Conservation (phyloP, 2,113 vertebrate genomes). For the Plotosus lineatus region DNA sequence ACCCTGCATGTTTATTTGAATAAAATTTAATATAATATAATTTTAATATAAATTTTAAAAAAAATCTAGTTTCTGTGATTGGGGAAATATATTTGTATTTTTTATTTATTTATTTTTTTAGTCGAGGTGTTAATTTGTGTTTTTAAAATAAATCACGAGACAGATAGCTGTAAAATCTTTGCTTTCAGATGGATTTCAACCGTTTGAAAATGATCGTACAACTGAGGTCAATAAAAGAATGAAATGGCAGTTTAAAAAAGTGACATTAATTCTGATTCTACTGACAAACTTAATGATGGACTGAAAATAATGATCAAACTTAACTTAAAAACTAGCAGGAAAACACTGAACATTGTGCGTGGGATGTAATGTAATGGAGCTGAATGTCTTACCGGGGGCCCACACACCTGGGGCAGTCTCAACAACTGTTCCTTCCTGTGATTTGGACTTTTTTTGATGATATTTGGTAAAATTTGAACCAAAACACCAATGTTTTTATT, state of each 20-base stretch:
- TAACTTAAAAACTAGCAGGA: background rate
- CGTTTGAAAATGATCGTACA: no score
- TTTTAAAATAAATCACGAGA: no score
- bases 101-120: background rate
- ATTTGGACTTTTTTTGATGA: background rate
- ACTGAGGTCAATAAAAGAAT: background rate
- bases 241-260: background rate
- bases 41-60: no score
- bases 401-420: background rate
- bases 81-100: background rate
- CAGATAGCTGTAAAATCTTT: no score
- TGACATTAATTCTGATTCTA: background rate
- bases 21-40: background rate
- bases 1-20: constrained; percentile 34
- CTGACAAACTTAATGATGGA: background rate
- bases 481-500: background rate
- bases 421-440: background rate
- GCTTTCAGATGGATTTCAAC: no score
- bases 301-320: background rate
- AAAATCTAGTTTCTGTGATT: background rate
- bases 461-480: background rate
- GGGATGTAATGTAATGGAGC: background rate
- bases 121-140: background rate
- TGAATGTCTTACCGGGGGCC: background rate
- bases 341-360: background rate